Conservation (phyloP, 2,797 vertebrate species). For the Notolabrus celidotus region DNA sequence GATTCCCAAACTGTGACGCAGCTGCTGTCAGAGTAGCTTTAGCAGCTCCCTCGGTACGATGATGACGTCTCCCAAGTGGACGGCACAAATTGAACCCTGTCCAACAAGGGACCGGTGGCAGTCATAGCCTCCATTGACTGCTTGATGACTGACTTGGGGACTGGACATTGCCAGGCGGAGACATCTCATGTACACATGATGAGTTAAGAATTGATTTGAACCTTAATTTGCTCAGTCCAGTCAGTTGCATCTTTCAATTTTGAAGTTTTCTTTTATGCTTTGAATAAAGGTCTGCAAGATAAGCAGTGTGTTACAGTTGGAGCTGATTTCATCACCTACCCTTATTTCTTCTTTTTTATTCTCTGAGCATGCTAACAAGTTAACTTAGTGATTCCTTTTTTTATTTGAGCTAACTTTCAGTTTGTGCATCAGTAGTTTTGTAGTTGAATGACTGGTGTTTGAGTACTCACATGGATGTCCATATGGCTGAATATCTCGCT, state of each 20-base stretch:
- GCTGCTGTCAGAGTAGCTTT: conserved; percentile 59
- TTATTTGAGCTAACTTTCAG: not conserved
- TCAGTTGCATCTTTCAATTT: not conserved
- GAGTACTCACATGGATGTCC: conserved; percentile 21
- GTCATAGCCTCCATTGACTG: conserved; percentile 22
- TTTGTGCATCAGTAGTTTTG: conserved; percentile 21
- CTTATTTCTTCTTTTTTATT: too few relatives aligned
- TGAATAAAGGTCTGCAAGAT: not conserved
- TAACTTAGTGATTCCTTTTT: not conserved
- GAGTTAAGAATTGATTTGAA: not conserved
- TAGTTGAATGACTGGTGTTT: conserved; percentile 23
- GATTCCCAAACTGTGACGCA: conserved; percentile 49
- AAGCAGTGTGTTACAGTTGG: too few relatives aligned
- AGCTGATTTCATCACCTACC: not conserved
- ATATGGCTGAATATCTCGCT: conserved; percentile 45
- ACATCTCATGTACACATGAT: not conserved
- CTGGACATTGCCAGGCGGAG: not conserved
- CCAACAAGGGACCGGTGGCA: conserved; percentile 17
- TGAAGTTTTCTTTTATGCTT: not conserved
- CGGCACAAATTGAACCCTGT: conserved; percentile 17
- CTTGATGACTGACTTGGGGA: conserved; percentile 20
- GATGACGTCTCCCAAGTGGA: conserved; percentile 40
- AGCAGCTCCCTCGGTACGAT: conserved; percentile 29
- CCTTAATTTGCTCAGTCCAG: not conserved
- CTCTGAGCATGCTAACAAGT: not conserved